Evolutionary conservation across 53 echinoderm and acorn worm species (phyloP).

Genomic region (Echinometra lucunter): DNA sequence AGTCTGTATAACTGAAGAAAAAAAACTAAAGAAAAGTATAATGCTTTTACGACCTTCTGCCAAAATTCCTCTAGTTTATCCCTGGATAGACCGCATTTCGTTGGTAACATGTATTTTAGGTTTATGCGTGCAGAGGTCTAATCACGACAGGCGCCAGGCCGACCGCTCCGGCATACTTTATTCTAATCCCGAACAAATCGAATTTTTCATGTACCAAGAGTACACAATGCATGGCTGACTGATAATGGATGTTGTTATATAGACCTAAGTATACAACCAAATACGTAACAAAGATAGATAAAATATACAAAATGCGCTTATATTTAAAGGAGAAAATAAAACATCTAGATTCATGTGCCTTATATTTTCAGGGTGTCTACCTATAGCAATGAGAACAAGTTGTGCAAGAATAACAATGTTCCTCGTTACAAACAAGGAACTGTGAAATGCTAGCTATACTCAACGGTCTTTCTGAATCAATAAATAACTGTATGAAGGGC

Average conservation of each 20-base stretch:
- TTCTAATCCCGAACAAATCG: conserved; percentile 62
- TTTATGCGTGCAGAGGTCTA: conserved; percentile 56
- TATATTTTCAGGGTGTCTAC: no score
- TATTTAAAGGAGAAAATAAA: no score
- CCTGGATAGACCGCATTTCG: conserved; percentile 47
- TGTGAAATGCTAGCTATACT: no score
- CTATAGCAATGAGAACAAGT: no score
- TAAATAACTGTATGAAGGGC: neutral
- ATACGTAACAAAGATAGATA: no score
- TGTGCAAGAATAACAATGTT: no score
- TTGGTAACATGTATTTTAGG: neutral
- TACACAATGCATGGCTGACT: neutral
- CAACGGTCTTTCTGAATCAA: no score
- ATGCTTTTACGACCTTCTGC: neutral
- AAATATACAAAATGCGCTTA: no score
- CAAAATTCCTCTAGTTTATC: neutral
- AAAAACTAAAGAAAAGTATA: neutral
- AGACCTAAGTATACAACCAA: no score
- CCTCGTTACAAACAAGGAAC: no score
- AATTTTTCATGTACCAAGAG: neutral
- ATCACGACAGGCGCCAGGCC: conserved; percentile 63
- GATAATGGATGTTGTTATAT: neutral
- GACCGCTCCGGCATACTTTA: conserved; percentile 56
- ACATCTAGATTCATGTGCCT: no score
- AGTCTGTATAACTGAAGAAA: no score